phyloP scores from a whole-genome alignment of 1,140 invertebrate species.

The Elymnias hypermnestra region DNA sequence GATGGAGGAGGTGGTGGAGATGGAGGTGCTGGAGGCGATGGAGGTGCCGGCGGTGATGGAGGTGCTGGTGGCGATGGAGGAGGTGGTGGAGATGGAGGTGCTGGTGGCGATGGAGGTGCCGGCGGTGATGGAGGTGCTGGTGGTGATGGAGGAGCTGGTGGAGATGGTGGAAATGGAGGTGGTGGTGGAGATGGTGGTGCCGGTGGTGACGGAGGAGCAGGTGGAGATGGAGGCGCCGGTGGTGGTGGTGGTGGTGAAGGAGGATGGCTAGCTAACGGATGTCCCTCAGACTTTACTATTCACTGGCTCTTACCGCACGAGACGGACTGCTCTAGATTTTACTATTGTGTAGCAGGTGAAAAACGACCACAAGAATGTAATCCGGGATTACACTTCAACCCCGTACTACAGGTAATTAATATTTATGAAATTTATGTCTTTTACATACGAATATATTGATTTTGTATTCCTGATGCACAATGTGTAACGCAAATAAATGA shows the following conservation, averaged over 20 bases:
- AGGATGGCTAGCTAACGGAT: slow-evolving; percentile 16
- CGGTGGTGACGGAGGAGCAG: slow-evolving; percentile 7
- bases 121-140: neutral
- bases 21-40: slow-evolving; percentile 5
- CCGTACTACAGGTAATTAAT: too few relatives aligned
- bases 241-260: neutral
- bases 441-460: too few relatives aligned
- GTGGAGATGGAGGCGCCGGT: neutral
- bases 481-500: too few relatives aligned
- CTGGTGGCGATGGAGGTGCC: neutral
- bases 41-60: neutral
- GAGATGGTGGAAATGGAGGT: slow-evolving; percentile 9
- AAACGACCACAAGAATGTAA: too few relatives aligned
- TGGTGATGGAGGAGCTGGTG: neutral
- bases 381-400: too few relatives aligned
- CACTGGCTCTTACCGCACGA: slow-evolving; percentile 36
- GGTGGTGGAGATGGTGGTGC: neutral
- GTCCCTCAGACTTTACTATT: slow-evolving; percentile 22
- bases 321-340: slow-evolving; percentile 40
- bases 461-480: too few relatives aligned
- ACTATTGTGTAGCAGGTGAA: too few relatives aligned
- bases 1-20: slow-evolving; percentile 2
- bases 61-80: neutral
- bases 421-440: too few relatives aligned
- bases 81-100: neutral